A percentile compares a stretch with the other conserved stretches of the same genome.
Evolutionary conservation across 2,113 vertebrate genomes (phyloP).

Genomic region (Gulo gulo): DNA sequence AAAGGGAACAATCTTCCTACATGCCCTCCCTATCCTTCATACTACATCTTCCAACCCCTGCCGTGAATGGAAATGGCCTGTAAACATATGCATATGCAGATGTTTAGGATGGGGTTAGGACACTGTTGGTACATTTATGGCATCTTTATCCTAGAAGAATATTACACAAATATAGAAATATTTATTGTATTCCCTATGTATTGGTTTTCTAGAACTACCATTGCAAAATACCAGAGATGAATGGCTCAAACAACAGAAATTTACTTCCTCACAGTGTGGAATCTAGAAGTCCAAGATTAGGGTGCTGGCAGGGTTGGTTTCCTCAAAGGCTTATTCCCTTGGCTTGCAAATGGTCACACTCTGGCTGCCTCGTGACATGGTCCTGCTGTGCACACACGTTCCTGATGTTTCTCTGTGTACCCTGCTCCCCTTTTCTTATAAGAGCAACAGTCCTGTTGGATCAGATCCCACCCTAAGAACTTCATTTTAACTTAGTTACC

Average conservation of each 20-base stretch:
- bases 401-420: not conserved
- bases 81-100: not conserved
- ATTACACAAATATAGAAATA: not conserved
- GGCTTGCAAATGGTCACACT: not conserved
- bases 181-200: not conserved
- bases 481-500: not conserved
- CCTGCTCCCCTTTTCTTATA: not conserved
- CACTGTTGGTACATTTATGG: too few species aligned
- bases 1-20: not conserved
- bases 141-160: not conserved
- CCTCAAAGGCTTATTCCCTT: not conserved
- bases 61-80: not conserved
- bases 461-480: not conserved
- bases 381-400: not conserved
- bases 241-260: not conserved
- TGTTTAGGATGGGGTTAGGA: not conserved
- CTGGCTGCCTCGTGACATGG: not conserved
- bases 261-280: not conserved
- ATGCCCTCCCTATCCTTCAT: not conserved
- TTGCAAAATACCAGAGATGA: not conserved
- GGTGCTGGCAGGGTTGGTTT: not conserved
- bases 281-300: not conserved
- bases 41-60: not conserved
- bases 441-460: not conserved
- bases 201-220: not conserved